Base-by-base conservation (phyloP, 2,888 invertebrate species). In the Microctonus hyperodae region DNA sequence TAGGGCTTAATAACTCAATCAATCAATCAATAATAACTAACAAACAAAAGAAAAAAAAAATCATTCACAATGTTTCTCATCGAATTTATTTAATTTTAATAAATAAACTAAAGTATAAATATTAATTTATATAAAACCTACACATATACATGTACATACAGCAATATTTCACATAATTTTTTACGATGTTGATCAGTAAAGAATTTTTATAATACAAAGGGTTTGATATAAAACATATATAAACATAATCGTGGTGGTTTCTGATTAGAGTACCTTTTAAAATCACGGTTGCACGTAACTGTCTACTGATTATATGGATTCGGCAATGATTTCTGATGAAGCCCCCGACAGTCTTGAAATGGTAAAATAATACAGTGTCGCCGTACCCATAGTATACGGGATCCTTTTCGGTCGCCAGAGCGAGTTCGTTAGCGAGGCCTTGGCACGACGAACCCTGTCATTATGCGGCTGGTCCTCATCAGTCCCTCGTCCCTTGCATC, bases 381-480 rank as follows among this genome's bases (percentile, higher is more conserved):
- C 76, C 76, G 53, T 44, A 48, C n/a, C 56, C 35, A 22, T 35
- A 50, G 33, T 31, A 51, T 35, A 25, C 25, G 23, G n/a, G 56
- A 10, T 25, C 55, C 56, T 37, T 44, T 53, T 40, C 44, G 44
- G 56, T 55, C 73, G 72, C 73, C n/a, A 71, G 76, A 76, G 79
- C 78, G 75, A 79, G 80, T 81, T 81, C 80, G 81, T 81, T 81
- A 81, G 80, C 76, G 78, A 71, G 75, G 76, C 78, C 74, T 78
- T 77, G 78, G 79, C 77, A 78, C 76, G 76, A 74, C 73, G 75
- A 79, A 81, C 81, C 80, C 81, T 81, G 79, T 81, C 79, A 81
- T 81, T 81, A 81, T 79, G 79, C 77, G 79, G 80, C 80, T 80
- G 79, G 78, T 78, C 78, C 71, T 78, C 81, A 80, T 81, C 79